phyloP scores from a whole-genome alignment of 2,888 invertebrate genomes.

The Tuberolachnus salignus region DNA sequence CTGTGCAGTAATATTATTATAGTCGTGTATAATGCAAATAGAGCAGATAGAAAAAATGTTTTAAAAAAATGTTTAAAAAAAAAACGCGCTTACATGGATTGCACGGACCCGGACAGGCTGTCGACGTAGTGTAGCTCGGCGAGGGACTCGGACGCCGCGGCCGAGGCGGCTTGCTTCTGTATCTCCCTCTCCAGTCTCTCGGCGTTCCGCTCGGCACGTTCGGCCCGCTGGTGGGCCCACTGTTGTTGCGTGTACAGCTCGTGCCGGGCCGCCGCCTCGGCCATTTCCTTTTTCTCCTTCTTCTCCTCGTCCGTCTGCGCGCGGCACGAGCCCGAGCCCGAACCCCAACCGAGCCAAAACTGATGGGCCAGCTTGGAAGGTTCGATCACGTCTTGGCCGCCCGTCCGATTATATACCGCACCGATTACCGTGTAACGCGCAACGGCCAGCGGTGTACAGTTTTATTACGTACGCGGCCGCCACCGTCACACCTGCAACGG shows the following conservation, averaged over 20 bases:
- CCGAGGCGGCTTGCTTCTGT: constrained; percentile 64
- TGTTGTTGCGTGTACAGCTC: constrained; percentile 59
- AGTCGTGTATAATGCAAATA: not conserved
- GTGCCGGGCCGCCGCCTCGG: constrained; percentile 60
- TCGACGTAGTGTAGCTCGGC: constrained; percentile 61
- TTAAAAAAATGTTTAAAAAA: too few species aligned
- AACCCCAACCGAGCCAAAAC: constrained; percentile 72
- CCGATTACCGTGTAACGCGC: not conserved
- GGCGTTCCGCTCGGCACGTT: constrained; percentile 62
- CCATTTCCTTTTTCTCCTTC: constrained; percentile 61
- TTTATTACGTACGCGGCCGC: constrained; percentile 1
- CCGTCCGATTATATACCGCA: constrained; percentile 36
- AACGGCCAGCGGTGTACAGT: too few species aligned
- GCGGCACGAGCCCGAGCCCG: constrained; percentile 72
- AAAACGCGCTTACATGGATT: constrained; percentile 64
- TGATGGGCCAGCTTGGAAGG: constrained; percentile 78
- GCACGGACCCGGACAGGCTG: constrained; percentile 70
- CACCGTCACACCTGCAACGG: not conserved
- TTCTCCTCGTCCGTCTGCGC: constrained; percentile 69
- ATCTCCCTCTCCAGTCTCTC: constrained; percentile 58
- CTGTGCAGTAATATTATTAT: constrained; percentile 8
- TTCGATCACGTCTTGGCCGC: constrained; percentile 46
- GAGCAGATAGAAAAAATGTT: not conserved
- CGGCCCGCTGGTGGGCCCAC: constrained; percentile 58
- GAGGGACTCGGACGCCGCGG: constrained; percentile 63